Evolutionary conservation across 2,797 vertebrate species (phyloP).

Genomic region (Caiman crocodilus): DNA sequence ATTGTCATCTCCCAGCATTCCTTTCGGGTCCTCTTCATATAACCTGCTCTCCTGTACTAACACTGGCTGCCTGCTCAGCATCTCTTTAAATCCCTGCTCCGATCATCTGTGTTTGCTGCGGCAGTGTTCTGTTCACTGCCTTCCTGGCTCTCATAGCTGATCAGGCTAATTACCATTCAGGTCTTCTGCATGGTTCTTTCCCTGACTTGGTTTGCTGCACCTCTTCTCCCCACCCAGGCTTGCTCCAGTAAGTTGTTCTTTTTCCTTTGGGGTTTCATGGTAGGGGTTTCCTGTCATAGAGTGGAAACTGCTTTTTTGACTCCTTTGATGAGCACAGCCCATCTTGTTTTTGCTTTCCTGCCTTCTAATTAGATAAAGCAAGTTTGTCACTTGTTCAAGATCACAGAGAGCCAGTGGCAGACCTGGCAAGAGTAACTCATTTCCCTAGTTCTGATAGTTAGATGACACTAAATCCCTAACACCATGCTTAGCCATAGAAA

Average conservation of each 20-base stretch:
- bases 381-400: slow-evolving; percentile 53
- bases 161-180: too few species aligned
- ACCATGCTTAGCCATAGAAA: not conserved
- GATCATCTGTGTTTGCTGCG: too few species aligned
- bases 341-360: not conserved
- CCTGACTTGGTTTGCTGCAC: not conserved
- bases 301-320: not conserved
- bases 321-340: not conserved
- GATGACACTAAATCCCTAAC: not conserved
- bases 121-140: too few species aligned
- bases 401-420: slow-evolving; percentile 23
- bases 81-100: too few species aligned
- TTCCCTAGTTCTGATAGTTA: not conserved
- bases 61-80: too few species aligned
- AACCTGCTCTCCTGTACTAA: too few species aligned
- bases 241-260: too few species aligned
- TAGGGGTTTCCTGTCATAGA: too few species aligned
- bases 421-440: slow-evolving; percentile 35
- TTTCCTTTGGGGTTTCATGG: too few species aligned
- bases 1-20: too few species aligned
- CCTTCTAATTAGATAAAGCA: slow-evolving; percentile 57
- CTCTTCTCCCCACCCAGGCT: not conserved
- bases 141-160: too few species aligned
- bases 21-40: too few species aligned
- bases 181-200: not conserved